Base-by-base conservation (phyloP, 2,797 vertebrate species). In the Phataginus tricuspis region DNA sequence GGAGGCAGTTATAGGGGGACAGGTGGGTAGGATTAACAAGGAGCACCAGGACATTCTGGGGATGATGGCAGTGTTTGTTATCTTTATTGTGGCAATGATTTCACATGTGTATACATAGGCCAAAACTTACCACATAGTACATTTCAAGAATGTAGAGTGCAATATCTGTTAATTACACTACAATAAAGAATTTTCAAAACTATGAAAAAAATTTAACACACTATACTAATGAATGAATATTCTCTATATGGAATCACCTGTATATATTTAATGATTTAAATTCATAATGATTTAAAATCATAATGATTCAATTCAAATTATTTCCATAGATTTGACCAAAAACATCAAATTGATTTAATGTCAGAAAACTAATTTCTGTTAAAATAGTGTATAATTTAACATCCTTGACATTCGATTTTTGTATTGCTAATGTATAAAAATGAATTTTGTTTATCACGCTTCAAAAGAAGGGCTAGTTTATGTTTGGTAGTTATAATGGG, bases 231-330 rank as follows among this genome's bases (percentile, higher is more conserved):
- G 34, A 77, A 37, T 94, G 92, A 74, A 42, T 16, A 79, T 80
- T 16, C 2, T 75, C 2, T 72, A 25, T 63, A 64, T 39, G 21
- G 13, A 74, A 68, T 77, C 7, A 82, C 1, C 14, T 85, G 4
- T 7, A 63, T 61, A 71, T 82, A 71, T 42, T 88, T 95, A 92
- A 89, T 64, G 39, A 71, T 83, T 61, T 53, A 91, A 90, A 72
- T 71, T 94, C 21, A 34, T 63, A 55, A 69, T 39, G 19, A 45
- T 45, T 45, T 45, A 8, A 45, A 45, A 45, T 45, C 10, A 45
- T 45, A 45, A 11, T 45, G 45, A 45, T 45, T 45, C 45, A 45
- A 45, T 45, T 45, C 45, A 45, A 45, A 10, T 45, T 29, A 85
- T 49, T 97, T 80, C 15, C 16, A 25, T 61, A 72, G 25, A 68